phyloP scores from a whole-genome alignment of 2,113 vertebrate species.

The Candoia aspera region DNA sequence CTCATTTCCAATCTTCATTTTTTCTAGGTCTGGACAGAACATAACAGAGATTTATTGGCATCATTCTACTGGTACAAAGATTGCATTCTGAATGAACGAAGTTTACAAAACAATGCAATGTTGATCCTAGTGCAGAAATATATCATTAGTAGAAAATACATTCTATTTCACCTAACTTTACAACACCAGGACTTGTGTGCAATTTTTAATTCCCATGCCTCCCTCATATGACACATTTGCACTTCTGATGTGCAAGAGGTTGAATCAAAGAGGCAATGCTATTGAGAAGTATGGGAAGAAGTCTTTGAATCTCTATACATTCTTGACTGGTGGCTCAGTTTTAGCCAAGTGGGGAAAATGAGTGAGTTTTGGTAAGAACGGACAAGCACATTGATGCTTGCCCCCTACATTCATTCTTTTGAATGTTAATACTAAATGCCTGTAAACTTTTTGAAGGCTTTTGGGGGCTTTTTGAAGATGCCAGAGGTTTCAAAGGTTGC shows the following conservation, averaged over 20 bases:
- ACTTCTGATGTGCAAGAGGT: neutral
- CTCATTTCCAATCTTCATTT: neutral
- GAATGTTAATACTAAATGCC: neutral
- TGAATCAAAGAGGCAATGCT: neutral
- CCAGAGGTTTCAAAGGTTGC: neutral
- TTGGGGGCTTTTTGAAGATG: neutral
- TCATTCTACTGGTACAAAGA: neutral
- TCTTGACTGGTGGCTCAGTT: neutral
- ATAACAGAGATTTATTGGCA: neutral
- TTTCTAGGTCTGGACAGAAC: neutral
- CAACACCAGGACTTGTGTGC: neutral
- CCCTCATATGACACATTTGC: neutral
- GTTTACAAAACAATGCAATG: neutral
- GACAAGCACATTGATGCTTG: neutral
- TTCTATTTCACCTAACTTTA: neutral
- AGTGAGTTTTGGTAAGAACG: neutral
- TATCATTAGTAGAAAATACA: neutral
- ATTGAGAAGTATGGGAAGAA: neutral
- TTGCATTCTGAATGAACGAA: neutral
- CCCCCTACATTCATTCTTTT: neutral
- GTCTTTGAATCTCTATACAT: neutral
- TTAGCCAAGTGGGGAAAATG: neutral
- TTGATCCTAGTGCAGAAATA: neutral
- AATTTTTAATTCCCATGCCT: neutral
- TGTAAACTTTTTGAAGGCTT: neutral